Conservation (phyloP, 2,797 vertebrate species). For the Scomberomorus guttatus region DNA sequence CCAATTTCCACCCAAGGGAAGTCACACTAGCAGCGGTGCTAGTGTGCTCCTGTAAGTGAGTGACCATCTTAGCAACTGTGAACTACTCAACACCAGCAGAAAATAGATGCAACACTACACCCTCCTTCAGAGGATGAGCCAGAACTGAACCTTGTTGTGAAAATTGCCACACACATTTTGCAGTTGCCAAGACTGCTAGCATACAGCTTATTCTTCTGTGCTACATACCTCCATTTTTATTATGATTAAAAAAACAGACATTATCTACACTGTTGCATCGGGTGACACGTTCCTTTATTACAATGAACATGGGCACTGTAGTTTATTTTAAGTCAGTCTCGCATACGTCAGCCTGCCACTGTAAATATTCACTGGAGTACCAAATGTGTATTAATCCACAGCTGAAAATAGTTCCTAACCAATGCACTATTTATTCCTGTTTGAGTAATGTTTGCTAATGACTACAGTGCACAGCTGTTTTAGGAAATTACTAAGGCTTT, state of each 20-base stretch:
- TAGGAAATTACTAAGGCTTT: neutral
- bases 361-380: slow-evolving; percentile 11
- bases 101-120: slow-evolving; percentile 87
- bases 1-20: slow-evolving; percentile 51
- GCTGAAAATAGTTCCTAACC: slow-evolving; percentile 11
- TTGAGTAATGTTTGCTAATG: neutral
- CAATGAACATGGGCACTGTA: neutral
- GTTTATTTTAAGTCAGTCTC: slow-evolving; percentile 33
- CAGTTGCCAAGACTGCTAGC: neutral
- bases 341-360: slow-evolving; percentile 1
- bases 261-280: neutral
- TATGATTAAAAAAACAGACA: slow-evolving; percentile 1
- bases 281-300: neutral
- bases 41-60: slow-evolving; percentile 53
- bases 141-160: slow-evolving; percentile 63
- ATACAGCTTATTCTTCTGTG: neutral
- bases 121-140: slow-evolving; percentile 48
- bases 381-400: slow-evolving; percentile 3
- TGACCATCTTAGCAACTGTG: slow-evolving; percentile 73
- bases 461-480: neutral
- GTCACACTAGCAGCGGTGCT: slow-evolving; percentile 46
- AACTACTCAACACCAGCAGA: slow-evolving; percentile 84
- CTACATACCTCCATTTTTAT: neutral
- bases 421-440: neutral
- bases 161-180: slow-evolving; percentile 46